Percentiles rank a stretch among this genome's conserved stretches.
These are phyloP conservation scores for Coturnix japonica DNA, from an alignment of 2,113 vertebrate genomes.

Conservation along the genomic window DNA sequence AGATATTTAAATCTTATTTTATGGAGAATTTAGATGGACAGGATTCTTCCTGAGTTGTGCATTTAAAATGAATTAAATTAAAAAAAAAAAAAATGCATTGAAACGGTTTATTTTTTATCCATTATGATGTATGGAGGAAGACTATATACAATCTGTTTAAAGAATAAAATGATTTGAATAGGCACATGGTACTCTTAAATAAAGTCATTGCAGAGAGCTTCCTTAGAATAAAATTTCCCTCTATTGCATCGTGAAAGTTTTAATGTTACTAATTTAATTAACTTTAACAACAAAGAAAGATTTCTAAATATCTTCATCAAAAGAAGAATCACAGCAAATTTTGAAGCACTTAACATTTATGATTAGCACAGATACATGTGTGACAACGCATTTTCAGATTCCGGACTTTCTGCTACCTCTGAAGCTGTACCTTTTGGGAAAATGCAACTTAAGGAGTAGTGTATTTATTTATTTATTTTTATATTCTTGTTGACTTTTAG, in stretches of 20 bases:
- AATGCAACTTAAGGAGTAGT: neutral
- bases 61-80: neutral
- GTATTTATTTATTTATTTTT: neutral
- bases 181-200: neutral
- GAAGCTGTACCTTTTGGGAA: neutral
- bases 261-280: constrained; percentile 29
- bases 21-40: neutral
- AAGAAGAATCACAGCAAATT: neutral
- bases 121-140: neutral
- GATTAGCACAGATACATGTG: neutral
- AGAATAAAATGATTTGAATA: neutral
- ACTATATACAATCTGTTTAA: neutral
- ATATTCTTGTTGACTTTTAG: neutral
- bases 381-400: neutral
- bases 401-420: neutral
- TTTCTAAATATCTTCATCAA: constrained; percentile 20
- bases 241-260: neutral
- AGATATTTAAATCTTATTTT: neutral
- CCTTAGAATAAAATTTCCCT: neutral
- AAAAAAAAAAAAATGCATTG: neutral
- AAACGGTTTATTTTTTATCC: neutral
- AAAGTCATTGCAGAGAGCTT: neutral
- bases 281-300: constrained; percentile 2
- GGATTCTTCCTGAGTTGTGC: neutral
- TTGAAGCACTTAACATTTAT: constrained; percentile 3